Evolutionary conservation across 2,113 vertebrate genomes (phyloP).

Genomic region (Sminthopsis crassicaudata): DNA sequence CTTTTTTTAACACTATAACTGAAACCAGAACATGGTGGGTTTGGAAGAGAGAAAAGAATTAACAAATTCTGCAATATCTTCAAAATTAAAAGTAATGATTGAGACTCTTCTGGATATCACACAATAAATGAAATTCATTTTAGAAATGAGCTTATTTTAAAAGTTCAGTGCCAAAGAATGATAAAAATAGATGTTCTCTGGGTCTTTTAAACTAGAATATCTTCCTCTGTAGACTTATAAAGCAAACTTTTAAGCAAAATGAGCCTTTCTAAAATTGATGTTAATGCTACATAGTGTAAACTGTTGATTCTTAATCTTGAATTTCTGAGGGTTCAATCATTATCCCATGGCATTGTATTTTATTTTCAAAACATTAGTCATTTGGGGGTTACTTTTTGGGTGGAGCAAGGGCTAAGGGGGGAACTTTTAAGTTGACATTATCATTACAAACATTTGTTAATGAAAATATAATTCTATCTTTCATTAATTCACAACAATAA

Average conservation of each 20-base stretch:
- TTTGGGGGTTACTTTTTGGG: not conserved
- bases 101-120: not conserved
- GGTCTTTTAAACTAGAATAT: conserved; percentile 19
- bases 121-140: not conserved
- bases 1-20: not conserved
- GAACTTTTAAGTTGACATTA: not conserved
- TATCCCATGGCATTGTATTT: not conserved
- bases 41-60: not conserved
- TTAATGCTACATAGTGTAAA: not conserved
- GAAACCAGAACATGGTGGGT: not conserved
- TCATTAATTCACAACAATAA: not conserved
- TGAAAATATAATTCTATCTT: conserved; percentile 1
- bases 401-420: not conserved
- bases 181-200: not conserved
- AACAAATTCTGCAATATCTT: not conserved
- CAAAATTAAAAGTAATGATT: not conserved
- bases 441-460: conserved; percentile 15
- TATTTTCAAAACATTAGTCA: not conserved
- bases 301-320: not conserved
- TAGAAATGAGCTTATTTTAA: conserved; percentile 10
- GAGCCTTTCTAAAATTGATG: not conserved
- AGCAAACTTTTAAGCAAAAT: conserved; percentile 10
- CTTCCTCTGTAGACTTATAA: not conserved
- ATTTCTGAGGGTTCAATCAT: not conserved
- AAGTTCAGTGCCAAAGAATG: not conserved